Percentiles rank a stretch among this genome's conserved stretches.
Evolutionary conservation across 2,797 vertebrate genomes (phyloP).

Genomic region (Enteromius treurensis): DNA sequence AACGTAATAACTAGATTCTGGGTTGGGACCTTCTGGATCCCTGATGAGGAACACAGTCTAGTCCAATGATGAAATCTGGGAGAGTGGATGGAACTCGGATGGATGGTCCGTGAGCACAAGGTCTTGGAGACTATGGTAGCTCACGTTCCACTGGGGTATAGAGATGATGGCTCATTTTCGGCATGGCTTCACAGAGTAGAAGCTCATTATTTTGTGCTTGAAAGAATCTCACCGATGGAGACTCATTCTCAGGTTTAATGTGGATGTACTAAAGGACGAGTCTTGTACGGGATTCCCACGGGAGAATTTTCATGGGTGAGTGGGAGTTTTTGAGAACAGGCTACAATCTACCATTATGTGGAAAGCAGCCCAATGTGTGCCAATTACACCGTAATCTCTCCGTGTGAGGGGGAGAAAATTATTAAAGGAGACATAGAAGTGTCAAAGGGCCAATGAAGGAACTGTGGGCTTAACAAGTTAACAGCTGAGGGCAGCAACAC

Average conservation of each 20-base stretch:
- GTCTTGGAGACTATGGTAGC: constrained; percentile 69
- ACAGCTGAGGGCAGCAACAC: not conserved
- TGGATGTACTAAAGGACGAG: constrained; percentile 23
- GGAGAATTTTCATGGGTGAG: constrained; percentile 57
- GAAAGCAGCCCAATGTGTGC: not conserved
- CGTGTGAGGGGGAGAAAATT: not conserved
- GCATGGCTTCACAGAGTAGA: constrained; percentile 75
- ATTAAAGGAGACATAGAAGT: constrained; percentile 20
- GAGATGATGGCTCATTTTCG: constrained; percentile 76
- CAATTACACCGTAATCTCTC: constrained; percentile 27
- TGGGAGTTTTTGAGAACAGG: constrained; percentile 60
- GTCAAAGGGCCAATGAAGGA: not conserved
- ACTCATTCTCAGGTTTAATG: constrained; percentile 45
- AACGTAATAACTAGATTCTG: constrained; percentile 60
- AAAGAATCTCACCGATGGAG: constrained; percentile 63
- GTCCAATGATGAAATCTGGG: constrained; percentile 43
- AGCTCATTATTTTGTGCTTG: constrained; percentile 76
- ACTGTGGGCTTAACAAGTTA: not conserved
- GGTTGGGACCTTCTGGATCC: constrained; percentile 49
- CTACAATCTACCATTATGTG: constrained; percentile 42
- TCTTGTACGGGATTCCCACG: constrained; percentile 33
- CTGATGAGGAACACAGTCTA: constrained; percentile 9
- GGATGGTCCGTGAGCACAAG: constrained; percentile 68
- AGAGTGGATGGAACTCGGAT: constrained; percentile 58
- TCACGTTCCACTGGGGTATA: constrained; percentile 61